These are phyloP conservation scores for Lamproptera curius DNA, from an alignment of 2,888 invertebrate genomes.

Conservation along the genomic window DNA sequence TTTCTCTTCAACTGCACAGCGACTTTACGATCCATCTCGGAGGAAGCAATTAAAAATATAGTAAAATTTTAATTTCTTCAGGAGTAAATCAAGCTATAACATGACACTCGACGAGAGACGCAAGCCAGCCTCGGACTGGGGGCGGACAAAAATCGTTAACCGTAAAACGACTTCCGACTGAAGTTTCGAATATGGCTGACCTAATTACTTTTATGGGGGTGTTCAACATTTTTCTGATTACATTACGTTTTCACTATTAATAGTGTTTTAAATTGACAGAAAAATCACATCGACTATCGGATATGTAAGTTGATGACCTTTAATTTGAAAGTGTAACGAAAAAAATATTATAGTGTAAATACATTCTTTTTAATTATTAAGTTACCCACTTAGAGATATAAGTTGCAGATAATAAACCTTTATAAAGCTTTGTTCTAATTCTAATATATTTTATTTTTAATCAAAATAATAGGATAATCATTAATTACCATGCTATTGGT, in stretches of 20 bases:
- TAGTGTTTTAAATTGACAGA: too few species aligned
- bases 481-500: too few species aligned
- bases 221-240: constrained; percentile 5
- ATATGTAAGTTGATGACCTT: too few species aligned
- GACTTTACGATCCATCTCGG: constrained; percentile 37
- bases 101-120: constrained; percentile 34
- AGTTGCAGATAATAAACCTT: too few species aligned
- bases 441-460: too few species aligned
- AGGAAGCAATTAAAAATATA: constrained; percentile 58
- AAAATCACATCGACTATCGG: too few species aligned
- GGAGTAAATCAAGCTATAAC: constrained; percentile 37
- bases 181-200: constrained; percentile 29
- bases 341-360: too few species aligned
- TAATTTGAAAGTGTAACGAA: too few species aligned
- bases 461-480: too few species aligned
- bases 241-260: neutral
- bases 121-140: constrained; percentile 23
- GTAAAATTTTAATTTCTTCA: constrained; percentile 47
- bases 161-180: constrained; percentile 32
- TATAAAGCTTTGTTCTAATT: too few species aligned
- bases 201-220: constrained; percentile 38
- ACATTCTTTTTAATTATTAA: too few species aligned
- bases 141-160: constrained; percentile 21
- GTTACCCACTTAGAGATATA: too few species aligned
- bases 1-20: constrained; percentile 28